Base-by-base conservation (phyloP, 1,140 invertebrate genomes). In the Harlomillsia oculata region DNA sequence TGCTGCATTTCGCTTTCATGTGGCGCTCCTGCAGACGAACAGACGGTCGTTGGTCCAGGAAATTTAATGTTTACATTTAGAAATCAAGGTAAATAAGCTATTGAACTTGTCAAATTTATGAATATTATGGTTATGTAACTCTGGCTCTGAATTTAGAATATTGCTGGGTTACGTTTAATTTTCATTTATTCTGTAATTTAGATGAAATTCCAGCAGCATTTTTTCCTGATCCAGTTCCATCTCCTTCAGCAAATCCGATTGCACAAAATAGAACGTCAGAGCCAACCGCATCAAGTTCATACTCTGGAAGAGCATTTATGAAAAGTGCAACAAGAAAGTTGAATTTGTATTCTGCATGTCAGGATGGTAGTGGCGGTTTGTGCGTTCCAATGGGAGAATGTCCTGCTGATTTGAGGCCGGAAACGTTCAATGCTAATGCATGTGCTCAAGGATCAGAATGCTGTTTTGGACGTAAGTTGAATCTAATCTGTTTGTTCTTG, bases 301-400 rank as follows among this genome's bases (percentile, higher is more conserved):
- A n/a, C n/a, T n/a, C n/a, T n/a, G n/a, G n/a, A n/a, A n/a, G n/a
- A n/a, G n/a, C n/a, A n/a, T n/a, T n/a, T n/a, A n/a, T n/a, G 14
- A 16, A 39, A 20, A 51, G 4, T 5, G 8, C 20, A 6, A 20
- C 28, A 3, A 23, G 36, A 9, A 16, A 13, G 1, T 23, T 28
- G 1, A 26, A 34, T 16, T 6, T 25, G 2, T 55, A 51, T 14
- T 30, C 51, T 1, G 57, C 51, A 16, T 60, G 58, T 34, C 30
- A 54, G 39, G 62, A 60, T 37, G 56, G 57, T 23, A 60, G 53
- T 39, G 56, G 61, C 21, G 61, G 61, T 13, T 25, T 63, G 43
- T 63, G 61, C 40, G 55, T 60, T n/a, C 5, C 2, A 14, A n/a
- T 16, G 28, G 62, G 57, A 30, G 26, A 55, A n/a, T 63, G 57